These are phyloP conservation scores for Steinernema feltiae DNA, from an alignment of 1,140 invertebrate species.

Conservation along the genomic window DNA sequence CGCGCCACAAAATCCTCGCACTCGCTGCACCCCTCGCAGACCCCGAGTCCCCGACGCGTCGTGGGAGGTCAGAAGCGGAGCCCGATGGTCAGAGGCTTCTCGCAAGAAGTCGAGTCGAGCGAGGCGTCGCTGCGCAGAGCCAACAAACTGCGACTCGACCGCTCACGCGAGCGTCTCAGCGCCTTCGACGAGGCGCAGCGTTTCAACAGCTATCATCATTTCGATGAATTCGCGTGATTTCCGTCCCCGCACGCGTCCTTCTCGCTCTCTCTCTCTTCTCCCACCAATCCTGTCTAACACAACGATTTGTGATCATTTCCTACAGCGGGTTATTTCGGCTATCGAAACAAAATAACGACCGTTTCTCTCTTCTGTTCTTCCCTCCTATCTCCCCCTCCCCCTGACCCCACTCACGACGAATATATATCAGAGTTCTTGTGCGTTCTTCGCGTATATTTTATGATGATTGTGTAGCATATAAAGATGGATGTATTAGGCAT, in stretches of 20 bases:
- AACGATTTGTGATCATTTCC: constrained; percentile 3
- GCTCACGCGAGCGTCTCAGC: constrained; percentile 41
- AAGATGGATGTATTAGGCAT: too few species aligned
- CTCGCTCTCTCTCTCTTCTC: background rate
- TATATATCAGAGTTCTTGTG: too few species aligned
- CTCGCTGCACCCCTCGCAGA: constrained; percentile 14
- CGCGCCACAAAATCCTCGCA: constrained; percentile 16
- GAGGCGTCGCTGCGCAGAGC: constrained; percentile 29
- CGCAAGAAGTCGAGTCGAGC: constrained; percentile 28
- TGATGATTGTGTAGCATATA: too few species aligned
- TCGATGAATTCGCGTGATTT: constrained; percentile 27
- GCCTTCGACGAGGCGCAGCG: constrained; percentile 23
- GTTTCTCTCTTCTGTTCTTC: background rate
- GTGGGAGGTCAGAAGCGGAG: constrained; percentile 22
- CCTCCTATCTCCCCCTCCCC: too few species aligned
- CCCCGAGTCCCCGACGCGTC: constrained; percentile 10
- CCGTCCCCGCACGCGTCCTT: background rate
- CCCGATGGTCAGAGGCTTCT: constrained; percentile 42
- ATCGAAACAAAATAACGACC: constrained; percentile 6
- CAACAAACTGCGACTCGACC: constrained; percentile 33
- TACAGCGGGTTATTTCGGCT: constrained; percentile 10
- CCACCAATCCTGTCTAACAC: background rate
- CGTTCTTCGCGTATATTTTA: too few species aligned
- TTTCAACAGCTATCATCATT: constrained; percentile 38
- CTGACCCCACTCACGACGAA: too few species aligned